Conservation (phyloP, 1,140 invertebrate species). For the Coptotermes formosanus region DNA sequence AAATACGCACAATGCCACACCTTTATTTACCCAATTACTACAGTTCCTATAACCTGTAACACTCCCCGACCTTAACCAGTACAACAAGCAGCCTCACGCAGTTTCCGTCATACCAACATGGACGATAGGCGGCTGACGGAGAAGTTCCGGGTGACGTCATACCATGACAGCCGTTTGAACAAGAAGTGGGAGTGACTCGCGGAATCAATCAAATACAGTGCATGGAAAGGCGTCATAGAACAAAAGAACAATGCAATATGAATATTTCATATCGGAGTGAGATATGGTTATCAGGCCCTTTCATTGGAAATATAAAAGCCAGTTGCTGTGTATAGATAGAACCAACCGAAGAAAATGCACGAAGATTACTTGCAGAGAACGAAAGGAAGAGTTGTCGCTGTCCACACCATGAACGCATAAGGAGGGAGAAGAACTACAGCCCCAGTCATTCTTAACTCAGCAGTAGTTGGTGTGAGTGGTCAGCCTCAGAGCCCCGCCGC, state of each 20-base stretch:
- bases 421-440: no score
- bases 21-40: not conserved
- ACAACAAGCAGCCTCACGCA: not conserved
- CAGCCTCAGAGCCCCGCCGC: no score
- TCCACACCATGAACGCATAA: no score
- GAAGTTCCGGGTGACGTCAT: conserved; percentile 12
- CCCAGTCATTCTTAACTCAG: no score
- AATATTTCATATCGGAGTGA: not conserved
- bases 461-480: no score
- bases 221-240: not conserved
- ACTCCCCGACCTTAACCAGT: not conserved
- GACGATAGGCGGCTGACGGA: not conserved
- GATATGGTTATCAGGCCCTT: no score
- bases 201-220: not conserved
- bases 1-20: not conserved
- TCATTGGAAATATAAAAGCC: no score
- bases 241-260: not conserved
- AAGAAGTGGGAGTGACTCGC: not conserved
- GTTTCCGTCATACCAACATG: not conserved
- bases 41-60: not conserved
- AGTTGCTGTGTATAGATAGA: no score
- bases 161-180: not conserved
- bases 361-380: no score
- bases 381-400: no score
- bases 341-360: no score